phyloP scores from a whole-genome alignment of 1,140 invertebrate genomes.

The Cryptotermes secundus region DNA sequence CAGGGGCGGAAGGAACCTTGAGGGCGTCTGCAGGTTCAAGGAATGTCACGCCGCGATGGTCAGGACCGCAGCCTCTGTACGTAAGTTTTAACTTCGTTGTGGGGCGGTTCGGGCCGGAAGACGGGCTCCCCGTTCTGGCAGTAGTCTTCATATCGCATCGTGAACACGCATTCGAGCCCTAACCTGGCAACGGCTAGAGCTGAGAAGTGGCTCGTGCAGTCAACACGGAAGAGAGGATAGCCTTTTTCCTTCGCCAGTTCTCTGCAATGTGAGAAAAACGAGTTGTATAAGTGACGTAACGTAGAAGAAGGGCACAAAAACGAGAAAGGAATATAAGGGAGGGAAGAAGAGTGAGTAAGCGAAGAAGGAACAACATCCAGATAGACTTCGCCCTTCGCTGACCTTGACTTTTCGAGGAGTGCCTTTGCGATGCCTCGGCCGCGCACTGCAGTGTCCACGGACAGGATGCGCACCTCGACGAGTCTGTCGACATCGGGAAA shows the following conservation, averaged over 20 bases:
- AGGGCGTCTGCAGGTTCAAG: too few relatives aligned
- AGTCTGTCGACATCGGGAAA: constrained; percentile 57
- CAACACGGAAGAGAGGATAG: constrained; percentile 54
- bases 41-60: too few relatives aligned
- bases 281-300: background rate
- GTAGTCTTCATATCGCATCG: constrained; percentile 63
- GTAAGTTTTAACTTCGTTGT: constrained; percentile 53
- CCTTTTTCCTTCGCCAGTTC: constrained; percentile 54
- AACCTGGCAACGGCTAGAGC: constrained; percentile 64
- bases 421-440: constrained; percentile 65
- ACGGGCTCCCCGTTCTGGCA: constrained; percentile 54
- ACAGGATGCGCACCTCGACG: constrained; percentile 64
- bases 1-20: too few relatives aligned
- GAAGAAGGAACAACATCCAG: background rate
- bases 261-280: constrained; percentile 49
- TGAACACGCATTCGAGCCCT: constrained; percentile 65
- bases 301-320: background rate
- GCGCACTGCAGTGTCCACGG: constrained; percentile 62
- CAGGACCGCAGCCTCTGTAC: constrained; percentile 45
- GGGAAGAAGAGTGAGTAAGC: background rate
- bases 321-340: background rate
- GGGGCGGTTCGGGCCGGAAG: constrained; percentile 59
- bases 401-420: constrained; percentile 64
- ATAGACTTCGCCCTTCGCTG: constrained; percentile 42
- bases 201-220: constrained; percentile 70